Evolutionary conservation across 2,113 vertebrate genomes (phyloP), one percentile per base, ranked within the genome.

Genomic region (Channa argus): DNA sequence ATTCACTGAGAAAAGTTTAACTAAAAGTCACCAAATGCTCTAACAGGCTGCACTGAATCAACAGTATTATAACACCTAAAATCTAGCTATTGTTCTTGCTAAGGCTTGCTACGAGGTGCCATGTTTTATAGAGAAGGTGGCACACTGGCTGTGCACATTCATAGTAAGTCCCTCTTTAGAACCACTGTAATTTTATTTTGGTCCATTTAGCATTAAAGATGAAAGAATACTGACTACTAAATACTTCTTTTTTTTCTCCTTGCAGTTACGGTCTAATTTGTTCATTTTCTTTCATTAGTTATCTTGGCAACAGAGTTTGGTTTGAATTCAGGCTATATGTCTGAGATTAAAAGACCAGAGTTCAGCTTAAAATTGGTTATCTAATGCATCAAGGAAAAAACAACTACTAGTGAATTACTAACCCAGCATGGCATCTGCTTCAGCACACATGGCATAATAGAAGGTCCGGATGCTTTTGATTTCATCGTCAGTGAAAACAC

Each of bases 371-470:
- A 44, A 13, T 5, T 44, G 12, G 24, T 6, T 14, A 7, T 51
- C 61, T 60, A 53, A 54, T 37, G 6, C 36, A 37, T 8, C 37
- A 50, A 6, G 24, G 24, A 24, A 24, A 24, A 24, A 24, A 1
- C 24, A 11, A 10, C 24, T 51, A 37, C 15, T 36, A 7, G 4
- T 0, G 39, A 15, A 54, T 9, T 7, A 0, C 95, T 82, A 86
- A 98, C 98, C 98, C 60, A 99, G 91, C 97, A 99, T 97, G 71
- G 95, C 95, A 83, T 99, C 97, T 59, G 97, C 93, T 84, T 99
- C 98, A 0, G 97, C 97, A 91, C 98, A 99, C 98, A 99, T 99
- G 62, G 97, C 97, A 67, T 98, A 99, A 91, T 99, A 99, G 92
- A 95, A 96, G 34, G 95, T 94, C 76, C 97, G 93, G 61, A 99